A percentile compares a stretch with the other conserved stretches of the same genome.
Evolutionary conservation across 1,140 invertebrate genomes (phyloP).

Genomic region (Atopsyche davidsoni): DNA sequence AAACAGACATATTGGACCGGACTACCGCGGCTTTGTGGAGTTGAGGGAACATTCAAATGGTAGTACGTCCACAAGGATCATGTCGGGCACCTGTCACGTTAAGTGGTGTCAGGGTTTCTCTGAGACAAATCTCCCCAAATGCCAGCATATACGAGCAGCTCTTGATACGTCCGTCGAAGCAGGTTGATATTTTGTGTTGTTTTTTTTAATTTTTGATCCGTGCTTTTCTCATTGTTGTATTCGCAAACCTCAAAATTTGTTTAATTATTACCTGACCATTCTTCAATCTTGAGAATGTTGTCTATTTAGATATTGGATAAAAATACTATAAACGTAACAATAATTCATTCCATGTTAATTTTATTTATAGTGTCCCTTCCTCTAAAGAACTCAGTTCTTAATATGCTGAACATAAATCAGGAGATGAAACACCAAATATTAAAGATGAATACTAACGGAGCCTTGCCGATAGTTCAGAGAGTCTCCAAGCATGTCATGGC

Average conservation of each 20-base stretch:
- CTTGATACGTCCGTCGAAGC: slow-evolving; percentile 25
- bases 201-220: background rate
- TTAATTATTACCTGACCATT: background rate
- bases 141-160: background rate
- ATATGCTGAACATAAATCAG: slow-evolving; percentile 56
- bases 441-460: slow-evolving; percentile 49
- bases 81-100: slow-evolving; percentile 7
- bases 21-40: slow-evolving; percentile 70
- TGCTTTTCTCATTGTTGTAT: background rate
- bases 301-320: background rate
- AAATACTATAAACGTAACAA: background rate
- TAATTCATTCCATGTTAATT: background rate
- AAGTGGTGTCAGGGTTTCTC: slow-evolving; percentile 5
- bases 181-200: background rate
- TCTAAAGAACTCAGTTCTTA: slow-evolving; percentile 61
- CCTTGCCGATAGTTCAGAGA: slow-evolving; percentile 68
- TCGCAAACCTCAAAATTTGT: background rate
- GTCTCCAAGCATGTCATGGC: slow-evolving; percentile 73
- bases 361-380: slow-evolving; percentile 44
- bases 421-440: slow-evolving; percentile 64
- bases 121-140: background rate
- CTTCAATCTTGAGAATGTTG: background rate
- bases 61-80: slow-evolving; percentile 5
- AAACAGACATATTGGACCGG: slow-evolving; percentile 61
- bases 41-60: slow-evolving; percentile 33